Percentiles rank a stretch among this genome's conserved stretches.
Evolutionary conservation across 2,888 invertebrate species (phyloP).

Genomic region (Cryptocephalus primarius): DNA sequence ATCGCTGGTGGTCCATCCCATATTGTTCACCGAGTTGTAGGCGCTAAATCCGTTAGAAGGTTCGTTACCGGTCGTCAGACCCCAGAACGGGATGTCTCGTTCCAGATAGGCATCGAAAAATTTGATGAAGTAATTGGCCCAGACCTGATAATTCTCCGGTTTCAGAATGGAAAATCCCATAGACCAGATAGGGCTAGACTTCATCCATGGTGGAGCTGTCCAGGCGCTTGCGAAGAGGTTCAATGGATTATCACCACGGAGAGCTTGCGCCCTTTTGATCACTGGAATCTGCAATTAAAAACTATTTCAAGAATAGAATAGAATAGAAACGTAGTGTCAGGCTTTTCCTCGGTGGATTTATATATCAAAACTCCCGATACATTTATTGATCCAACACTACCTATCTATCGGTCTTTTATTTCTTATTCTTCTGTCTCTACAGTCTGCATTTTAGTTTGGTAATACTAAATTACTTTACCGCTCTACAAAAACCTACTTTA

Average conservation of each 20-base stretch:
- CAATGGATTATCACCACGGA: constrained; percentile 16
- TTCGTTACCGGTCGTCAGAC: constrained; percentile 78
- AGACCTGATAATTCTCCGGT: constrained; percentile 53
- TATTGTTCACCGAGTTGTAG: constrained; percentile 13
- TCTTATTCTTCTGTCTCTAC: too few species aligned
- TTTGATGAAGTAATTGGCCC: constrained; percentile 70
- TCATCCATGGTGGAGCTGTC: constrained; percentile 43
- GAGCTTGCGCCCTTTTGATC: constrained; percentile 16
- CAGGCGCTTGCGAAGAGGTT: constrained; percentile 42
- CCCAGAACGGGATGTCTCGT: constrained; percentile 64
- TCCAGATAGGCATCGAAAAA: constrained; percentile 67
- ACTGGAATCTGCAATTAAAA: constrained; percentile 18
- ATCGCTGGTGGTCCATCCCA: constrained; percentile 10
- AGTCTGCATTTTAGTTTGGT: too few species aligned
- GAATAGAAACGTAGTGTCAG: too few species aligned
- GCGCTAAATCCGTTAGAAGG: constrained; percentile 44
- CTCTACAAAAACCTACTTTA: constrained; percentile 42
- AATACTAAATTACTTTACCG: constrained; percentile 14
- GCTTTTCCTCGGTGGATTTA: too few species aligned
- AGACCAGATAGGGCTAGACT: constrained; percentile 30
- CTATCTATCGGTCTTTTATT: too few species aligned
- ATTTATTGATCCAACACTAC: too few species aligned
- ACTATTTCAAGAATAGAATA: too few species aligned
- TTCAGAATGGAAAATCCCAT: constrained; percentile 21
- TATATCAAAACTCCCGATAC: too few species aligned